Evolutionary conservation across 1,140 invertebrate species (phyloP), one percentile per base, ranked within the genome.

Genomic region (Andricus grossulariae): DNA sequence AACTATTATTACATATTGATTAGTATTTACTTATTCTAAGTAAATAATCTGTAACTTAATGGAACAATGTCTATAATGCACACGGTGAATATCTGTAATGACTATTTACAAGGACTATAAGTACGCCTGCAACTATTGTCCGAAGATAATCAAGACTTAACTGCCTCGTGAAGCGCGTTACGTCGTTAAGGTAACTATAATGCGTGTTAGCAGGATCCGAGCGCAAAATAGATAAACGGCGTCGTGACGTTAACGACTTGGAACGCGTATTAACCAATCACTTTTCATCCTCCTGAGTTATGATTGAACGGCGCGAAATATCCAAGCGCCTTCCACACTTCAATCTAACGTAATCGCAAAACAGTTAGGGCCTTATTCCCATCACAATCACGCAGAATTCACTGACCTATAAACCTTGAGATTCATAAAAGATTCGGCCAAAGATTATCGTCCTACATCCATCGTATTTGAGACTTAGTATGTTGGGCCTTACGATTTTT

Each of bases 231-330:
- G 82, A 85, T 85, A 83, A 83, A 76, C 81, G 79, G 79, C 82
- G 81, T 76, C 72, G 80, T 83, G 81, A 85, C 84, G 83, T 87
- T 86, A 87, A 87, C 84, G 86, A 82, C 84, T 80, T 81, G 70
- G 81, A 78, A 79, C 81, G 82, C 83, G 77, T 82, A 83, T 80
- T 85, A 82, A 75, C 82, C 80, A 82, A 85, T 85, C 81, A 85
- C 83, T 79, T 80, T 76, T 80, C 82, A 76, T 78, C 8, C 18
- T 25, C n/a, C 13, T 10, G 19, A 51, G 57, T 57, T 50, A 45
- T 72, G 71, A 77, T 80, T 78, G 80, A 76, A 71, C 57, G 75
- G 78, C 54, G 71, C 57, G 74, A 77, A 74, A 83, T 77, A 75
- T 71, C 75, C 70, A 70, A 45, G 72, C 18, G 19, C 19, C 55